Base-by-base conservation (phyloP, 2,113 vertebrate species). In the Lepus americanus region DNA sequence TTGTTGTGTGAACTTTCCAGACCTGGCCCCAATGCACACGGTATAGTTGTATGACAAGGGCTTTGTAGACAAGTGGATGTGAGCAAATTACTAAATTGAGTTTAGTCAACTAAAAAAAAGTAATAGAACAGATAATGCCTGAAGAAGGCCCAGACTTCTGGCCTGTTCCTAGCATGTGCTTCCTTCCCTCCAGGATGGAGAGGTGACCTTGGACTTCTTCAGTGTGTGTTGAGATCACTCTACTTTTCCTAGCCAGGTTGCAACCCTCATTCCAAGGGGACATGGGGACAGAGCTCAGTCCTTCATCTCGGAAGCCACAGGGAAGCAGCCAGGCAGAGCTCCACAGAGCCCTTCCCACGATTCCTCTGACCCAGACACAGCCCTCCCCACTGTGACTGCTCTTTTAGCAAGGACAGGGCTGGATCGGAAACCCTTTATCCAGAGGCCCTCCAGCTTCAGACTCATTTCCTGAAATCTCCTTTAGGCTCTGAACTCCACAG, bases 391-490 rank as follows among this genome's bases (percentile, higher is more conserved):
- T 6, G 53, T 29, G 77, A 73, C 29, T n/a, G 29, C 36, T 66
- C 59, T 82, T 72, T 89, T 67, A 61, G 51, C 14, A 29, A 1
- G 27, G 14, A 22, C 36, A 36, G 64, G 31, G 29, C 36, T 29
- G 11, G 78, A 49, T 51, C 22, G 59, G 44, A 72, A 90, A 86
- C n/a, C 61, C 51, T 69, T 80, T 69, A 70, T 72, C 72, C 77
- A 69, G 72, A 87, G 23, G 11, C 25, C 44, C 39, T 73, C 51
- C 69, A 81, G 53, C 66, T 83, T 63, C 82, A 64, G 88, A 44
- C 73, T 69, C 59, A 53, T 73, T 80, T 51, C 89, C 64, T 87
- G 67, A 89, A 95, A 88, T 82, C 88, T 82, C 14, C 94, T 92
- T 95, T 59, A 86, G 83, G 74, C 70, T 25, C 4, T 73, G 89